Evolutionary conservation across 2,113 vertebrate species (phyloP), one percentile per base, ranked within the genome.

Genomic region (Ptychochromis oligacanthus): DNA sequence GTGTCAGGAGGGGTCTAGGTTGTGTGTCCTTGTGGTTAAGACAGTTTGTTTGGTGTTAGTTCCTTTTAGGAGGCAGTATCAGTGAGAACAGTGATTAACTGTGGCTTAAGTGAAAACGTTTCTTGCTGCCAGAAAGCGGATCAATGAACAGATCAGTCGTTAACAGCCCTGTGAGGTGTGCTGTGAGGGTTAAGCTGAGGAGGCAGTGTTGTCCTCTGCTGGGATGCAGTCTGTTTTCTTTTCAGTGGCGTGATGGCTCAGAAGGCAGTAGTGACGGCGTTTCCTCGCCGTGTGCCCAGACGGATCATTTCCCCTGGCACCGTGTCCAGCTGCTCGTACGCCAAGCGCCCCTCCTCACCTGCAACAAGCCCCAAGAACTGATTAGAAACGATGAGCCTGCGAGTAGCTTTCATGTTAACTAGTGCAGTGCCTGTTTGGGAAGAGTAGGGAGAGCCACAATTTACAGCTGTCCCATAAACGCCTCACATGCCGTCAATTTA

Each of bases 321-420:
- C 4, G 95, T 97, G 94, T 99, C 97, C 86, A 99, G 83, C 90
- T 97, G 97, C 90, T 99, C 98, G 0, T 99, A 99, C 0, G 97
- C 98, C 94, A 98, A 91, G 26, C 96, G 96, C 14, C 98, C 98
- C 26, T 98, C 98, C 93, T 99, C 98, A 86, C 98, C 98, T 99
- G 90, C 43, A 24, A 86, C 52, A 13, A 2, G n/a, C 52, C 58
- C 36, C 1, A 13, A 75, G 34, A 18, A 52, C 10, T 62, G 6
- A 18, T 67, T 26, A 58, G 2, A 18, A 79, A 77, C 34, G 26
- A 13, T 10, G 2, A 22, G 9, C 8, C 2, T 56, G 43, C 15
- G 72, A 36, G 20, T 18, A 28, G 40, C 9, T 72, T 74, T 74
- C 6, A 75, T 4, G n/a, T 81, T n/a, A 10, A 57, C 64, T 46